phyloP scores from a whole-genome alignment of 2,113 vertebrate genomes.

The Apodemus sylvaticus region DNA sequence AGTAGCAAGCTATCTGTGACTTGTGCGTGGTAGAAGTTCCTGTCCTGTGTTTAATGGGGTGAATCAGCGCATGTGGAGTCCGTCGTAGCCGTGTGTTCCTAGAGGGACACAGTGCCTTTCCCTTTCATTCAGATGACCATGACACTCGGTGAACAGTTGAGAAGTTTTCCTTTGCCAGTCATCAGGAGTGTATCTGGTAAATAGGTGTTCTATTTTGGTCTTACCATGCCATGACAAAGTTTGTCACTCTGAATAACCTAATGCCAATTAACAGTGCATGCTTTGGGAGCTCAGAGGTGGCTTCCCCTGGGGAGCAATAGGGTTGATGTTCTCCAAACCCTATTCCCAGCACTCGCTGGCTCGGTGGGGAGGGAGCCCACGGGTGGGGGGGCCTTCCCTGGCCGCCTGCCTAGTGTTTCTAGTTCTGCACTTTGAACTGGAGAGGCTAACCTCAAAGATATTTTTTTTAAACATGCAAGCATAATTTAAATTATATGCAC shows the following conservation, averaged over 20 bases:
- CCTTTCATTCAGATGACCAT: conserved; percentile 72
- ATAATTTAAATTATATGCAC: no score
- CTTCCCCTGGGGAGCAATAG: conserved; percentile 56
- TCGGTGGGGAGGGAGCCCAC: not conserved
- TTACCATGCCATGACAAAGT: conserved; percentile 69
- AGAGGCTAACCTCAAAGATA: conserved; percentile 74
- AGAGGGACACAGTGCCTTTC: conserved; percentile 85
- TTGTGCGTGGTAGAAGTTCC: conserved; percentile 54
- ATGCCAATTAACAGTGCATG: conserved; percentile 71
- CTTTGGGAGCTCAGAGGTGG: conserved; percentile 35
- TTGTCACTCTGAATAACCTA: conserved; percentile 68
- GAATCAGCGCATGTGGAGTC: conserved; percentile 63
- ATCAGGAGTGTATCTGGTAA: conserved; percentile 67
- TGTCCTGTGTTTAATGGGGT: conserved; percentile 27
- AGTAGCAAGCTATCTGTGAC: conserved; percentile 56
- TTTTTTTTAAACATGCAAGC: conserved; percentile 81
- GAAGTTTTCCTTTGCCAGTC: conserved; percentile 78
- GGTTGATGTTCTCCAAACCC: conserved; percentile 46
- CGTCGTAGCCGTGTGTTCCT: conserved; percentile 38
- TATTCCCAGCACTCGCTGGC: conserved; percentile 53
- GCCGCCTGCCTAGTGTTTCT: conserved; percentile 72
- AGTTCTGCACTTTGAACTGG: conserved; percentile 75
- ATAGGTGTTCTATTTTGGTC: conserved; percentile 75
- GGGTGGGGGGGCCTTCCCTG: conserved; percentile 43
- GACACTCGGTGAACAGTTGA: conserved; percentile 67